A percentile compares a stretch with the other conserved stretches of the same genome.
Conservation (phyloP, 2,888 invertebrate genomes). For the Tipula unca region DNA sequence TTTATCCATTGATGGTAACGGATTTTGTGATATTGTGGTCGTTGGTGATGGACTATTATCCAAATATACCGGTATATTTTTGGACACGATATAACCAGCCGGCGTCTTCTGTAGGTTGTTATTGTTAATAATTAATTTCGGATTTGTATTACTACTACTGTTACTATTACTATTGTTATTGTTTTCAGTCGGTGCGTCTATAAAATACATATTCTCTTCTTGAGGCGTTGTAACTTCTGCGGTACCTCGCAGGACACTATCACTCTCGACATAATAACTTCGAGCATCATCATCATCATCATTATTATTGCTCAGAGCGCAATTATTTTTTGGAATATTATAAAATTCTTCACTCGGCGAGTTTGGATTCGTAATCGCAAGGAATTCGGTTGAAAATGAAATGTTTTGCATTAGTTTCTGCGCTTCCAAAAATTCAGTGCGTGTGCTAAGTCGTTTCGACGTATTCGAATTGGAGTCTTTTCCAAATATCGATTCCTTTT, state of each 20-base stretch:
- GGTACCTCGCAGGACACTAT: conserved; percentile 35
- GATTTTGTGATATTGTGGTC: not conserved
- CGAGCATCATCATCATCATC: conserved; percentile 27
- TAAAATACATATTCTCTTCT: conserved; percentile 28
- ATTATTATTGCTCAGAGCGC: conserved; percentile 21
- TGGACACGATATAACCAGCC: conserved; percentile 15
- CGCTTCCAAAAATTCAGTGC: conserved; percentile 26
- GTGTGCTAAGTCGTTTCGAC: conserved; percentile 23
- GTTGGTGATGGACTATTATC: conserved; percentile 1
- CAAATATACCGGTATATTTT: conserved; percentile 14
- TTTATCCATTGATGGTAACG: not conserved
- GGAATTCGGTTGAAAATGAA: conserved; percentile 39
- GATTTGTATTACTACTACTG: not conserved
- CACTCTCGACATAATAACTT: conserved; percentile 38
- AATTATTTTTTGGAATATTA: conserved; percentile 39
- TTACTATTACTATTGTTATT: not conserved
- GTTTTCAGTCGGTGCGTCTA: conserved; percentile 28
- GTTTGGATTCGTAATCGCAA: conserved; percentile 27
- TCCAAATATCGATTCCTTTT: conserved; percentile 27
- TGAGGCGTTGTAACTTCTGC: conserved; percentile 25
- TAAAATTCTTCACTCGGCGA: conserved; percentile 31
- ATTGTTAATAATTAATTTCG: conserved; percentile 3
- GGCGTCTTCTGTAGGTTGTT: not conserved
- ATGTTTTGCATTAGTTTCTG: conserved; percentile 35
- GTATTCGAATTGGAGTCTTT: conserved; percentile 27